Evolutionary conservation across 2,113 vertebrate species (phyloP), one percentile per base, ranked within the genome.

Genomic region (Chamaea fasciata): DNA sequence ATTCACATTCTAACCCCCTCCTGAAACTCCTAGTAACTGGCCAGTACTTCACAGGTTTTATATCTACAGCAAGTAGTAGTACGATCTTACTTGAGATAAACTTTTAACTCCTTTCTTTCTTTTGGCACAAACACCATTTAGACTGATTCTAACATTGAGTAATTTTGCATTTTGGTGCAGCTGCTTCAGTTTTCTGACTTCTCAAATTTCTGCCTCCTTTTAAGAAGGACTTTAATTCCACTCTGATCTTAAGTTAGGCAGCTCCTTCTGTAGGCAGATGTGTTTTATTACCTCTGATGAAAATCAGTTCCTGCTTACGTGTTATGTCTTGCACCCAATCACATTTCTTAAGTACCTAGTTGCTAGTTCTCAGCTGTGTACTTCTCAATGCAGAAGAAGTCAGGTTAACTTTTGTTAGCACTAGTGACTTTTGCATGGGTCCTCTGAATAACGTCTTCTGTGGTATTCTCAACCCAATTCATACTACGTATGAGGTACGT

Each of bases 401-500:
- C 24, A 46, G n/a, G 50, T 30, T n/a, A n/a, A 23, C 12, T 79
- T 69, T 41, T 76, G 19, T 46, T 76, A 30, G 17, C 6, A 4
- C 6, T 44, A n/a, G 35, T 47, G 47, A 28, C 26, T 78, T 63
- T 52, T 31, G 11, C 10, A 30, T 35, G 30, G 3, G 9, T 84
- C 30, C 35, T 78, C 60, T 64, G 19, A 71, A 26, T 55, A 47
- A 73, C 2, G 1, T 44, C 13, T 71, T 70, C 59, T 63, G 62
- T 24, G 80, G 26, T 60, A 16, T 79, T 86, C 77, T 83, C 55
- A 65, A 18, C 41, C 31, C 3, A 0, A 33, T 59, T 90, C 14
- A 3, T 69, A 19, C 39, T 42, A 39, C 0, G 0, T 57, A 23
- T 0, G 2, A 73, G 28, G 19, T 76, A 90, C 0, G 2, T 88